Conservation (phyloP, 92 coral and sea anemone genomes). For the Bergia sp. region DNA sequence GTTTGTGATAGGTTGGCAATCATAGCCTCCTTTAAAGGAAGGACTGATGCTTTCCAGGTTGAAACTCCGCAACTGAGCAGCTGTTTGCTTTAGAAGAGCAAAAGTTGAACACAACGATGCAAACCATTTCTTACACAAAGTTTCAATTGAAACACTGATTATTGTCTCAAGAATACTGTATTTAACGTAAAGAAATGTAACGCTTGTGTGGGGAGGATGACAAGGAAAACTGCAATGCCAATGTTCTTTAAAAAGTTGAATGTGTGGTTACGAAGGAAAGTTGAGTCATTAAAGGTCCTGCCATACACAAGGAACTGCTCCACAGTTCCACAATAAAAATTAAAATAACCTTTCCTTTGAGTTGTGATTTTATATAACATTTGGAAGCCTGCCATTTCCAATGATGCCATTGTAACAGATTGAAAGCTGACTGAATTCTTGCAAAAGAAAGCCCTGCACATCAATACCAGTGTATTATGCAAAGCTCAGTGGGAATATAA, state of each 20-base stretch:
- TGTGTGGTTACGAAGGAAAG: neutral
- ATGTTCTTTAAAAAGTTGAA: neutral
- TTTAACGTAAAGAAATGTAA: neutral
- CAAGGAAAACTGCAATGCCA: neutral
- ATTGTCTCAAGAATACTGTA: neutral
- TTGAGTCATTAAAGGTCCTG: neutral
- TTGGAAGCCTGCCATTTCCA: neutral
- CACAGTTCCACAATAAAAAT: slow-evolving; percentile 11
- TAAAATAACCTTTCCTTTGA: neutral
- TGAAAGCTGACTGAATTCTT: neutral
- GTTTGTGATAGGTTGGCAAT: no score
- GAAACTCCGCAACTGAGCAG: no score
- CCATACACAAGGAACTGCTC: slow-evolving; percentile 6
- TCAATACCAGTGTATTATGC: neutral
- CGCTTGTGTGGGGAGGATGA: neutral
- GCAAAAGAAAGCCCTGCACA: neutral
- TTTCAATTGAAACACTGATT: neutral
- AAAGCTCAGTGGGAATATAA: neutral
- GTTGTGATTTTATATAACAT: neutral
- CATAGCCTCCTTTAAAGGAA: no score
- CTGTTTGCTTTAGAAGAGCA: no score
- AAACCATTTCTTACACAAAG: no score
- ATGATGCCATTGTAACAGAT: neutral
- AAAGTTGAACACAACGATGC: no score
- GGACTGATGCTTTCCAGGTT: no score